phyloP scores from a whole-genome alignment of 2,888 invertebrate genomes.

The Temnothorax rugatulus region DNA sequence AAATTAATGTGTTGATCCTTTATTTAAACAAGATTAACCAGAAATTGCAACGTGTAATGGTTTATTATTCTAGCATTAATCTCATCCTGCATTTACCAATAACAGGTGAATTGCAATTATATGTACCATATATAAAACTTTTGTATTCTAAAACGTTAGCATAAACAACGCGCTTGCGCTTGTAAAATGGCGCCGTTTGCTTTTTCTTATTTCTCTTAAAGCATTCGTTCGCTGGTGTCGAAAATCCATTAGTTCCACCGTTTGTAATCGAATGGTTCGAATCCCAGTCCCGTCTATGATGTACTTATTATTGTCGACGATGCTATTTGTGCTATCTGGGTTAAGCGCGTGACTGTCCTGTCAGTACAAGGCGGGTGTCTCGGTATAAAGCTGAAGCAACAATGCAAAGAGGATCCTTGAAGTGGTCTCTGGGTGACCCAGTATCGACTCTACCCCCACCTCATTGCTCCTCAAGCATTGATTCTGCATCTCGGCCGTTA shows the following conservation, averaged over 20 bases:
- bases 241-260: constrained; percentile 24
- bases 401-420: constrained; percentile 75
- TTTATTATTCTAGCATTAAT: constrained; percentile 36
- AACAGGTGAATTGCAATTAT: constrained; percentile 3
- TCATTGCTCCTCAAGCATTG: constrained; percentile 64
- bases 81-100: background rate
- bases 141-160: too few species aligned
- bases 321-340: constrained; percentile 56
- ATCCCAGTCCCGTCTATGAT: constrained; percentile 16
- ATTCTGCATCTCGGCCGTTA: constrained; percentile 58
- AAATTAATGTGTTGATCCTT: constrained; percentile 50
- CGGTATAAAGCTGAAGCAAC: constrained; percentile 61
- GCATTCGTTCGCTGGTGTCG: background rate
- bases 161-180: background rate
- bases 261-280: constrained; percentile 27
- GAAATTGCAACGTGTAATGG: constrained; percentile 31
- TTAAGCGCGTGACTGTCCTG: constrained; percentile 66
- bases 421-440: constrained; percentile 73
- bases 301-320: constrained; percentile 45
- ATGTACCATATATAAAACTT: background rate
- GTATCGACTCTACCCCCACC: constrained; percentile 37
- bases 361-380: constrained; percentile 41
- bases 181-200: background rate
- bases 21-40: constrained; percentile 45
- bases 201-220: background rate